phyloP scores from a whole-genome alignment of 2,888 invertebrate species.

The Drosophila kanekoi region DNA sequence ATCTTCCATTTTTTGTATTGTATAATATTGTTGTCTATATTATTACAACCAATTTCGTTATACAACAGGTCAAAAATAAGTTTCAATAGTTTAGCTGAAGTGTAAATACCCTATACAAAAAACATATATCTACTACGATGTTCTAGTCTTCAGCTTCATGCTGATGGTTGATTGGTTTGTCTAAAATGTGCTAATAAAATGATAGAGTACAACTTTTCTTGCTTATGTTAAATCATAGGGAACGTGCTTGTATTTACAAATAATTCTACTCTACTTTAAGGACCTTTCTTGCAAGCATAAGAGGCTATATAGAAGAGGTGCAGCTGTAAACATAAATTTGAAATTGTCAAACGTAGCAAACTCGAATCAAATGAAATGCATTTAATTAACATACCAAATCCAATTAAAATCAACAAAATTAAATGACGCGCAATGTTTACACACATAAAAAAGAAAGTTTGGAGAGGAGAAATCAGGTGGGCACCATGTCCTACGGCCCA shows the following conservation, averaged over 20 bases:
- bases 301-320: background rate
- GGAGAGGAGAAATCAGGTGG: background rate
- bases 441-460: slow-evolving; percentile 8
- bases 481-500: background rate
- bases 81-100: background rate
- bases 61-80: background rate
- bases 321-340: slow-evolving; percentile 8
- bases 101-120: background rate
- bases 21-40: background rate
- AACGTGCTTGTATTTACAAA: no score
- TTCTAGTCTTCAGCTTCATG: no score
- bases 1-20: background rate
- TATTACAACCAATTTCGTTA: slow-evolving; percentile 3
- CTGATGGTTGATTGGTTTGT: background rate
- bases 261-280: no score
- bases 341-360: slow-evolving; percentile 34
- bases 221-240: no score
- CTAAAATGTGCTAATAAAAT: no score
- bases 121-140: no score
- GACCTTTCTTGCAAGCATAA: background rate
- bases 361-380: slow-evolving; percentile 43
- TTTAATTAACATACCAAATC: slow-evolving; percentile 64
- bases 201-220: no score
- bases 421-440: slow-evolving; percentile 43
- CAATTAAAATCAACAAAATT: slow-evolving; percentile 60